Conservation (phyloP, 1,140 invertebrate genomes). For the Drosophila teissieri region DNA sequence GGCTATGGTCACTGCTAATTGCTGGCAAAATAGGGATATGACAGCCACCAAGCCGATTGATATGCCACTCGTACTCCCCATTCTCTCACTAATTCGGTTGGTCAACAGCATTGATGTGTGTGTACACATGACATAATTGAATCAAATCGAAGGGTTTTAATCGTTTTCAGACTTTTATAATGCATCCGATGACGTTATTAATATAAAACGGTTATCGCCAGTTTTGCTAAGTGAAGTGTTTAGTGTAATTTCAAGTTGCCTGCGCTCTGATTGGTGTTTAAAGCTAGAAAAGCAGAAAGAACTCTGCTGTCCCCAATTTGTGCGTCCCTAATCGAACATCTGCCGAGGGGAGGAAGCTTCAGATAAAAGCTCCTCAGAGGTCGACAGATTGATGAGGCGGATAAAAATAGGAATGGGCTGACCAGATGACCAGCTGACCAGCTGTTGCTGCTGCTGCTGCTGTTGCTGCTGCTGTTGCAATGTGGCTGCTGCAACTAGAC, state of each 20-base stretch:
- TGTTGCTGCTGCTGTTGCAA: conserved; percentile 7
- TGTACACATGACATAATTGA: not conserved
- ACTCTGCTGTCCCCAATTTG: conserved; percentile 3
- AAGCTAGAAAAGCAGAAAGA: not conserved
- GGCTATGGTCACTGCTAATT: conserved; percentile 32
- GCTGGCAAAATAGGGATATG: conserved; percentile 27
- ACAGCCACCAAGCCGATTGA: conserved; percentile 24
- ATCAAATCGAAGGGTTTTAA: not conserved
- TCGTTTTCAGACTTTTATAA: no score
- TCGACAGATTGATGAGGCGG: not conserved
- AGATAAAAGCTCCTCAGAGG: not conserved
- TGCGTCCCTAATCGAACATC: conserved; percentile 36
- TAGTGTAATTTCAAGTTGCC: not conserved
- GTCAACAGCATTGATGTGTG: not conserved
- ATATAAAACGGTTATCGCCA: no score
- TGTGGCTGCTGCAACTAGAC: not conserved
- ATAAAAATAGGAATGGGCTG: conserved; percentile 20
- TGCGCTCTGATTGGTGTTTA: not conserved
- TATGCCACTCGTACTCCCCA: conserved; percentile 1
- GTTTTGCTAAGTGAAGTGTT: no score
- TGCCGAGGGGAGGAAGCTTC: conserved; percentile 6
- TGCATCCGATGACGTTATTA: no score
- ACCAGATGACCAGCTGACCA: not conserved
- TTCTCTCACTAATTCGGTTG: not conserved
- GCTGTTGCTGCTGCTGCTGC: conserved; percentile 15